Evolutionary conservation across 1,140 invertebrate genomes (phyloP).

Genomic region (Lordiphosa stackelbergi): DNA sequence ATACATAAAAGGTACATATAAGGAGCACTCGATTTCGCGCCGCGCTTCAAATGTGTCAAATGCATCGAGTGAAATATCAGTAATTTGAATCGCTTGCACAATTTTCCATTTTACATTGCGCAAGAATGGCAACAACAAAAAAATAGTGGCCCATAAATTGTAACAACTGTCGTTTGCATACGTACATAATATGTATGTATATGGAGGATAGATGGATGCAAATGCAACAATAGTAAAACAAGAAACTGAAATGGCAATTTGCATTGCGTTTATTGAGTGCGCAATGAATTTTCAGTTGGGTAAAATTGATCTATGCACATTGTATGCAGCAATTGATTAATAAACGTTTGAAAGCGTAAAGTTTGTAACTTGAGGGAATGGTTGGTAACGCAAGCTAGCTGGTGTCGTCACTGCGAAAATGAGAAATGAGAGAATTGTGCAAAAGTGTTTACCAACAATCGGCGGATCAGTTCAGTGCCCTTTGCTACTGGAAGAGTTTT

Average conservation of each 20-base stretch:
- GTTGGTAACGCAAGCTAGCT: not conserved
- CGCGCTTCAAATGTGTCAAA: slow-evolving; percentile 61
- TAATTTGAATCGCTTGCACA: slow-evolving; percentile 66
- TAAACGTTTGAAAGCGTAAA: slow-evolving; percentile 7
- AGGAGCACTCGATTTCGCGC: slow-evolving; percentile 26
- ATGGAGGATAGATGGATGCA: slow-evolving; percentile 17
- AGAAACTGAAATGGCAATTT: slow-evolving; percentile 46
- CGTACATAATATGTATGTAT: slow-evolving; percentile 13
- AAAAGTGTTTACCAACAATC: too few species aligned
- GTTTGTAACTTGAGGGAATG: slow-evolving; percentile 1
- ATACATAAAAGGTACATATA: slow-evolving; percentile 1
- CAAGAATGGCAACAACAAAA: slow-evolving; percentile 46
- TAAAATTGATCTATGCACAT: slow-evolving; percentile 41
- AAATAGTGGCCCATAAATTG: slow-evolving; percentile 67
- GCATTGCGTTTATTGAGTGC: slow-evolving; percentile 49
- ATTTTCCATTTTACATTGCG: slow-evolving; percentile 65
- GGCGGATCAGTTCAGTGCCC: too few species aligned
- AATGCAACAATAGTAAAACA: slow-evolving; percentile 16
- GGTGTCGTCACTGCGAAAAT: slow-evolving; percentile 5
- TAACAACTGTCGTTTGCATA: slow-evolving; percentile 72
- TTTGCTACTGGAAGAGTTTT: too few species aligned
- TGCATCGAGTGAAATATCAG: slow-evolving; percentile 61
- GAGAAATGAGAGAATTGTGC: slow-evolving; percentile 34
- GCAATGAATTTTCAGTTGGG: slow-evolving; percentile 38
- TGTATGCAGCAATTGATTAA: slow-evolving; percentile 10